Base-by-base conservation (phyloP, 2,113 vertebrate genomes). In the Delphinapterus leucas region DNA sequence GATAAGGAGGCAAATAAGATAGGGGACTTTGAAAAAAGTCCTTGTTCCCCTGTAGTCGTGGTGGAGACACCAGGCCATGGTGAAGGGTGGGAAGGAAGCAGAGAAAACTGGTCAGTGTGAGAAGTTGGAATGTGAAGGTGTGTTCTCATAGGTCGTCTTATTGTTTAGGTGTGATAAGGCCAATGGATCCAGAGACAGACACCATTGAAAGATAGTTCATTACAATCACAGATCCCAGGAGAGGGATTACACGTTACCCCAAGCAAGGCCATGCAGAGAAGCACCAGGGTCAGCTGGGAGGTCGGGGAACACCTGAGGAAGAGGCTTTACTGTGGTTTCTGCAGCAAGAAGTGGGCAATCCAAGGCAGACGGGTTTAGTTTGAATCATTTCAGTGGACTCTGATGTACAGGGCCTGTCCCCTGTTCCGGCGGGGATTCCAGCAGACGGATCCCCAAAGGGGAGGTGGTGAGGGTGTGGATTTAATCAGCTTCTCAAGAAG, bases 11-110 rank as follows among this genome's bases (percentile, higher is more conserved):
- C n/a, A 38, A 4, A 15, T 15, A 15, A 53, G 44, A 58, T 6
- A 20, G 33, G 23, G 87, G 36, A 41, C 67, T 73, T 26, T 11
- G 76, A 44, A 74, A 14, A 60, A 38, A 18, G 25, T 6, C 26
- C 33, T 70, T 3, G 5, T 47, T 80, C 13, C 41, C 41, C 13
- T 2, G 13, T 6, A 31, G 38, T 21, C 0, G 0, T 1, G 18
- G 53, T 28, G 33, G 28, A 36, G 41, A 53, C 41, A 4, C 26
- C 13, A 71, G 53, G 76, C 33, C 2, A 3, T 5, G 18, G 71
- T 8, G 61, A 60, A 10, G 36, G 13, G 61, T 9, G 25, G 7
- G 41, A n/a, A 87, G 17, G 49, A 58, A 79, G 61, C 21, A 9
- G 92, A 60, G 49, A 38, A 53, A 36, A 11, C 49, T 1, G 4